Base-by-base conservation (phyloP, 2,888 invertebrate genomes). In the Unio delphinus region DNA sequence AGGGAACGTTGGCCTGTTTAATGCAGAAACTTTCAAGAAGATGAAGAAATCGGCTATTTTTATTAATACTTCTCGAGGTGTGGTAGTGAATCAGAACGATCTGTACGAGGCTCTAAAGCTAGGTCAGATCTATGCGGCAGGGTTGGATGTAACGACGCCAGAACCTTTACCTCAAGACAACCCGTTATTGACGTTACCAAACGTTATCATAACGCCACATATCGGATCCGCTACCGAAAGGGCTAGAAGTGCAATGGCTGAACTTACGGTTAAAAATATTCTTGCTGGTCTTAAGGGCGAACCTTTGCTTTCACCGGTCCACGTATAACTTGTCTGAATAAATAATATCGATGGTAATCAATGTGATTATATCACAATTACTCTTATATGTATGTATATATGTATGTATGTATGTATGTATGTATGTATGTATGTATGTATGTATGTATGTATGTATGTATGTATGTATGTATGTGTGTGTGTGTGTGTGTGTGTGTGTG, bases 31-130 rank as follows among this genome's bases (percentile, higher is more conserved):
- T 0, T 97, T 98, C 89, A 89, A 91, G 6, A 93, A 93, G 87
- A 98, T 98, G 98, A 98, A 97, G 88, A 90, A 91, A 0, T 93
- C 92, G 65, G 94, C 96, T 1, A 93, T 98, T 70, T 95, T 98
- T 87, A 92, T 98, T 2, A 98, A 98, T 86, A 94, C 95, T 1
- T 94, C 96, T 80, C 72, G 96, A 77, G 92, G 94, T 63, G 86
- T 78, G 0, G 76, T 92, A 4, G 90, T 92, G 5, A 93, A 97
- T 88, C 96, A 97, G 87, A 91, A 93, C 58, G 95, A 94, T 11
- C 91, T 97, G 65, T 93, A 94, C 71, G 92, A 93, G 70, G 96
- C 96, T 0, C 91, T 97, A 64, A 91, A 93, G 80, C 92, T 91
- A 64, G 93, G 93, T 18, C 92, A 91, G 15, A 96, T 97, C 68